Evolutionary conservation across 2,888 invertebrate genomes (phyloP).

Genomic region (Dexiosoma caninum): DNA sequence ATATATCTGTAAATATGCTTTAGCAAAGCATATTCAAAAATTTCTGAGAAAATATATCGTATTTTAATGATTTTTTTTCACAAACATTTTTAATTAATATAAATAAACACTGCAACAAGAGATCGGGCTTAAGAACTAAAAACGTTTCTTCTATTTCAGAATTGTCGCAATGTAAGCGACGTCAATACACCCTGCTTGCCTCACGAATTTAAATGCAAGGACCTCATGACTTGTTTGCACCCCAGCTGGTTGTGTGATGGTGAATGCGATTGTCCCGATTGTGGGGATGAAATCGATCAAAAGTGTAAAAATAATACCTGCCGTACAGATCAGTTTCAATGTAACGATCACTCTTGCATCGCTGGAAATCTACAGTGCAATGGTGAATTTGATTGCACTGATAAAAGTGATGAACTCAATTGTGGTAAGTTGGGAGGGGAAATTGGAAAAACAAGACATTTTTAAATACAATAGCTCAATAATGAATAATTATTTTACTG

Average conservation of each 20-base stretch:
- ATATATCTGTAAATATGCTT: too few relatives aligned
- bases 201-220: conserved; percentile 88
- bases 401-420: conserved; percentile 90
- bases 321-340: conserved; percentile 91
- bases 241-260: conserved; percentile 91
- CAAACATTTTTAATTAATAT: too few relatives aligned
- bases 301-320: conserved; percentile 86
- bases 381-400: conserved; percentile 88
- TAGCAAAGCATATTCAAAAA: too few relatives aligned
- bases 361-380: conserved; percentile 90
- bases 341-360: conserved; percentile 88
- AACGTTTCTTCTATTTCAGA: conserved; percentile 78
- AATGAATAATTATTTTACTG: neutral
- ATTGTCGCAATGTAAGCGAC: conserved; percentile 80
- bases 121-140: neutral
- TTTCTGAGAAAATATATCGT: too few relatives aligned
- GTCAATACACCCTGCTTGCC: conserved; percentile 83
- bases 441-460: neutral
- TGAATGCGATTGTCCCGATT: conserved; percentile 89
- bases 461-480: neutral
- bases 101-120: too few relatives aligned
- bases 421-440: conserved; percentile 82
- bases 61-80: too few relatives aligned
- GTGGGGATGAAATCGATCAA: conserved; percentile 85
- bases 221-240: conserved; percentile 88